phyloP scores from a whole-genome alignment of 2,797 vertebrate genomes.

The Microhierax caerulescens region DNA sequence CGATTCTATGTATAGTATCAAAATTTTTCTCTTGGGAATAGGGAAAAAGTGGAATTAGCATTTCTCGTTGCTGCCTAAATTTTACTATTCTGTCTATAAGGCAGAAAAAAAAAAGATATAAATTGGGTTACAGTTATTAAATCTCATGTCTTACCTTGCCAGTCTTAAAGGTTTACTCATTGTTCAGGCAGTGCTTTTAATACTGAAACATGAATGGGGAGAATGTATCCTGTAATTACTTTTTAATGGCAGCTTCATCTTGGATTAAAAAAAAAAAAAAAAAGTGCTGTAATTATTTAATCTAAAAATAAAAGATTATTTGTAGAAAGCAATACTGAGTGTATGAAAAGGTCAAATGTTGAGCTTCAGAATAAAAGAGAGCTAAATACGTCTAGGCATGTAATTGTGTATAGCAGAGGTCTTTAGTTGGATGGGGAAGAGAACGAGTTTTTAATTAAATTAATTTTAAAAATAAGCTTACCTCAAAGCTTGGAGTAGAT shows the following conservation, averaged over 20 bases:
- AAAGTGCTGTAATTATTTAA: neutral
- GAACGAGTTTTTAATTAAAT: neutral
- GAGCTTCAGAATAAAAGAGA: neutral
- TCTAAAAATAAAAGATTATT: slow-evolving; percentile 35
- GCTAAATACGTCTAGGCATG: neutral
- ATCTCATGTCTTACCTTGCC: neutral
- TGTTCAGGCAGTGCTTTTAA: neutral
- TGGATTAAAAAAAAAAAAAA: neutral
- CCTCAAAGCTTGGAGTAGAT: neutral
- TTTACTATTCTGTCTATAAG: neutral
- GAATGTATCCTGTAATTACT: neutral
- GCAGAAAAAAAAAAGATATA: neutral
- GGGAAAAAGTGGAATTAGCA: neutral
- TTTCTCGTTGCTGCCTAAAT: neutral
- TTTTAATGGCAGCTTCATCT: neutral
- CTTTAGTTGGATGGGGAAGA: neutral
- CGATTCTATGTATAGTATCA: neutral
- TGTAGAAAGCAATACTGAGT: neutral
- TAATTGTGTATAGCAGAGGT: neutral
- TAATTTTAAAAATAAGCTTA: neutral
- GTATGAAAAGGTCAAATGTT: neutral
- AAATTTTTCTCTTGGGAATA: neutral
- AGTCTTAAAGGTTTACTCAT: neutral
- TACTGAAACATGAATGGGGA: neutral
- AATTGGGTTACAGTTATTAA: neutral